Evolutionary conservation across 2,797 vertebrate genomes (phyloP).

Genomic region (Semotilus atromaculatus): DNA sequence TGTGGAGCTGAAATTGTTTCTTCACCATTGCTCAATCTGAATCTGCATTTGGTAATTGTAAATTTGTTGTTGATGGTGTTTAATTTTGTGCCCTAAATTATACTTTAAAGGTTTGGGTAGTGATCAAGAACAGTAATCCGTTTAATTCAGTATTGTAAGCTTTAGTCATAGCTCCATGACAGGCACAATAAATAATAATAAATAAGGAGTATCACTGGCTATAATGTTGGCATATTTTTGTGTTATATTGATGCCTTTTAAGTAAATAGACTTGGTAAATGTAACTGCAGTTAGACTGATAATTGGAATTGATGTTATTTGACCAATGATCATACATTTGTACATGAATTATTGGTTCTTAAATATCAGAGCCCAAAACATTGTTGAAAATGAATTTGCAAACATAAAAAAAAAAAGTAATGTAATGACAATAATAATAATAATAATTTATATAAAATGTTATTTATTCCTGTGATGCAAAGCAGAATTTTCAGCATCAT

Average conservation of each 20-base stretch:
- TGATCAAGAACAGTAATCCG: background rate
- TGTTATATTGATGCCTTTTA: background rate
- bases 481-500: background rate
- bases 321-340: background rate
- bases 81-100: background rate
- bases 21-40: background rate
- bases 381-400: background rate
- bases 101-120: background rate
- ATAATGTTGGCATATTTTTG: background rate
- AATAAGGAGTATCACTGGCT: background rate
- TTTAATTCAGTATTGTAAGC: slow-evolving; percentile 23
- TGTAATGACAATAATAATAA: background rate
- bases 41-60: background rate
- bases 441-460: too few relatives aligned
- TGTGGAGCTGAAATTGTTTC: background rate
- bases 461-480: background rate
- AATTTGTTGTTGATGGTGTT: background rate
- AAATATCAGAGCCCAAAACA: background rate
- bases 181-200: slow-evolving; percentile 37
- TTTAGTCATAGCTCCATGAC: slow-evolving; percentile 25
- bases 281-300: background rate
- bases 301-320: background rate
- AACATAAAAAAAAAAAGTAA: background rate
- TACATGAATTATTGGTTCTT: background rate
- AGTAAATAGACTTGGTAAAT: background rate